phyloP scores from a whole-genome alignment of 2,113 vertebrate species.

The Rhynchomys soricoides region DNA sequence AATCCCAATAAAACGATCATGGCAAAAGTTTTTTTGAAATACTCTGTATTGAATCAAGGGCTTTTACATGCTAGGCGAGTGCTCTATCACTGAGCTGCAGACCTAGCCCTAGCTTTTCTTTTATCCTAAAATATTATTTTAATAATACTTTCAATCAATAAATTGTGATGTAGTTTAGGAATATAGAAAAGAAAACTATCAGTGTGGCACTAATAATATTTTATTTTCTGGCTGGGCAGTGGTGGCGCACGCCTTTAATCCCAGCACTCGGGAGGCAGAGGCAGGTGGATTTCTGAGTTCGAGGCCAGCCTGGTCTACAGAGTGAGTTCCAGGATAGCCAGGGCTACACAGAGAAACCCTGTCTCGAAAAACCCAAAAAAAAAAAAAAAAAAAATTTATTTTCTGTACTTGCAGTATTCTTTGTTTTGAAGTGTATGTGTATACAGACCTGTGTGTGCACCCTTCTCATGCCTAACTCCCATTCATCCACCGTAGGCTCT shows the following conservation, averaged over 20 bases:
- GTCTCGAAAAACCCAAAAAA: too few species aligned
- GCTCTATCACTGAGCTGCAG: neutral
- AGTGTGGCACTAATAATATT: neutral
- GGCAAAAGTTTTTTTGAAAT: neutral
- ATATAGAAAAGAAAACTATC: neutral
- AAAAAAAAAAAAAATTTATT: too few species aligned
- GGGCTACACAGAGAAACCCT: too few species aligned
- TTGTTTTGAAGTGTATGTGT: neutral
- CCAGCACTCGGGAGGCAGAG: too few species aligned
- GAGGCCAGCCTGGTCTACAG: too few species aligned
- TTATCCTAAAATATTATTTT: neutral
- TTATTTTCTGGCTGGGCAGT: slow-evolving; percentile 22
- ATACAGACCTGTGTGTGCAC: neutral
- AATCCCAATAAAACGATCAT: neutral
- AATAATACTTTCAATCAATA: slow-evolving; percentile 20
- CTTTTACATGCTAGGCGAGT: neutral
- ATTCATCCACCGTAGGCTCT: neutral
- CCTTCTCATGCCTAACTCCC: neutral
- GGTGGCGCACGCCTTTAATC: too few species aligned
- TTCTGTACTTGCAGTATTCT: neutral
- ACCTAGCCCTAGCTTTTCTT: neutral
- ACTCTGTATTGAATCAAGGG: neutral
- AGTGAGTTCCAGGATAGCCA: too few species aligned
- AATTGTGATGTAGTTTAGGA: neutral
- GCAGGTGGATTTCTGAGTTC: too few species aligned